These are phyloP conservation scores for Ophioninae sp. DNA, from an alignment of 2,888 invertebrate species.

Conservation along the genomic window DNA sequence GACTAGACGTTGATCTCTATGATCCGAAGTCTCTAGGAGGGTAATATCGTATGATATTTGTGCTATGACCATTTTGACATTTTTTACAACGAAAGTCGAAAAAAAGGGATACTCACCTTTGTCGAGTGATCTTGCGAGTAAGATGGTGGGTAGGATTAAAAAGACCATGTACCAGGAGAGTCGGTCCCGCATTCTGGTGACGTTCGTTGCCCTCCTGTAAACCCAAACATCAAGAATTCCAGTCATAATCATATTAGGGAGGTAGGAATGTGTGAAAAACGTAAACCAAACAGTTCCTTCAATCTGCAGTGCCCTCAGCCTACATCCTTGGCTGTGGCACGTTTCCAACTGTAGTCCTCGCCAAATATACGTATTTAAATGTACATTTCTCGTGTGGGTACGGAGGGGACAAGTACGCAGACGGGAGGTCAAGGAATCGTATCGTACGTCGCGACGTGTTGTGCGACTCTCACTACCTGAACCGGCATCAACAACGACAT, in stretches of 20 bases:
- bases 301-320: constrained; percentile 3
- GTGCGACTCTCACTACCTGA: neutral
- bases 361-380: constrained; percentile 19
- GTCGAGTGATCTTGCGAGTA: constrained; percentile 80
- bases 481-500: constrained; percentile 32
- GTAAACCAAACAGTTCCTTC: constrained; percentile 29
- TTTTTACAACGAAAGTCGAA: neutral
- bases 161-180: constrained; percentile 81
- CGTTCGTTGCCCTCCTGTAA: constrained; percentile 66
- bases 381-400: neutral
- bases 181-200: constrained; percentile 80
- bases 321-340: neutral
- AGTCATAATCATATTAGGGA: constrained; percentile 41
- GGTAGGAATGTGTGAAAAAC: constrained; percentile 21
- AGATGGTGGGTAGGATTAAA: constrained; percentile 79
- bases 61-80: too few species aligned
- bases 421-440: neutral
- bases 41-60: too few species aligned
- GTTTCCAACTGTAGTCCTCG: constrained; percentile 12
- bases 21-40: too few species aligned
- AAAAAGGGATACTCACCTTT: constrained; percentile 75
- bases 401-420: neutral
- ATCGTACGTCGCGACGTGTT: too few species aligned
- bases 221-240: constrained; percentile 46
- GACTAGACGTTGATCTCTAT: constrained; percentile 11